phyloP scores from a whole-genome alignment of 1,140 invertebrate species.

The Trachymyrmex septentrionalis region DNA sequence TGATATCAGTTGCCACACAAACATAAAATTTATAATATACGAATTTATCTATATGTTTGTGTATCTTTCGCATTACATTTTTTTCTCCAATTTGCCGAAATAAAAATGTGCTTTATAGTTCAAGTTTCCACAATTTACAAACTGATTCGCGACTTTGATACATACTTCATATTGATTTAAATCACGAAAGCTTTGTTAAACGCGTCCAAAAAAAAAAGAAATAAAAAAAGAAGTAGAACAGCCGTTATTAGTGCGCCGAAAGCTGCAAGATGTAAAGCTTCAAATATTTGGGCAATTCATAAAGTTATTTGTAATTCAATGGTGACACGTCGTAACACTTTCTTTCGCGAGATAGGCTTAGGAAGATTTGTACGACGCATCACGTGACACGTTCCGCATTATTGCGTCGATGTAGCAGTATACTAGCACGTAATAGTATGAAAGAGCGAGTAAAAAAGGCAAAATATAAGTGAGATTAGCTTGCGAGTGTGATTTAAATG shows the following conservation, averaged over 20 bases:
- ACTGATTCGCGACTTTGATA: background rate
- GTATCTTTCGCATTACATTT: background rate
- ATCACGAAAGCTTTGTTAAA: slow-evolving; percentile 54
- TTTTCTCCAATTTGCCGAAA: background rate
- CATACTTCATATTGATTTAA: background rate
- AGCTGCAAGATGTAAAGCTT: slow-evolving; percentile 34
- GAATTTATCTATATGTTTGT: slow-evolving; percentile 1
- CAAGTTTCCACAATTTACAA: background rate
- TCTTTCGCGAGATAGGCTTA: background rate
- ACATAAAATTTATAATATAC: background rate
- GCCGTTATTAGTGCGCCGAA: slow-evolving; percentile 17
- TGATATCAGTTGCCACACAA: background rate
- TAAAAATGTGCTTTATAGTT: background rate
- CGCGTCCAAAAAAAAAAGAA: background rate
- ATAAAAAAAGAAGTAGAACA: slow-evolving; percentile 12
- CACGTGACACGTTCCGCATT: slow-evolving; percentile 23
- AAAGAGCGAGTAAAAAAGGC: slow-evolving; percentile 43
- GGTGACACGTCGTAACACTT: slow-evolving; percentile 2
- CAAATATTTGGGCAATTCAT: slow-evolving; percentile 11
- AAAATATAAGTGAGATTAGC: slow-evolving; percentile 34
- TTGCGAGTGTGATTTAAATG: slow-evolving; percentile 70
- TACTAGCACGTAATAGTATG: slow-evolving; percentile 18
- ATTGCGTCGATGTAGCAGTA: slow-evolving; percentile 34
- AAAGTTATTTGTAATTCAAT: slow-evolving; percentile 22
- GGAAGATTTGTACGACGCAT: slow-evolving; percentile 7